A percentile compares a stretch with the other conserved stretches of the same genome.
Conservation (phyloP, 2,113 vertebrate genomes). For the Terrapene triunguis region DNA sequence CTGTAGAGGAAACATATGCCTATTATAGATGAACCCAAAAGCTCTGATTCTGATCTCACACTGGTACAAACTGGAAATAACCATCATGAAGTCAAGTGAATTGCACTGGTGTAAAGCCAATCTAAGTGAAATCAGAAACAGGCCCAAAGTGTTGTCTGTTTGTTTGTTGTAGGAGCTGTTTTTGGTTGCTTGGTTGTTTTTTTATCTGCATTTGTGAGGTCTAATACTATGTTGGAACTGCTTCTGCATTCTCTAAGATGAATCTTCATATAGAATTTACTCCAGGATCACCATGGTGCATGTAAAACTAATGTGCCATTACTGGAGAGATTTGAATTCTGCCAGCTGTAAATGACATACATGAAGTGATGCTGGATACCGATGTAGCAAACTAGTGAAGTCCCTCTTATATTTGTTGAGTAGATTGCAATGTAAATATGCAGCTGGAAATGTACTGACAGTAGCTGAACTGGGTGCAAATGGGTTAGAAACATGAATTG, state of each 20-base stretch:
- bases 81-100: not conserved
- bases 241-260: not conserved
- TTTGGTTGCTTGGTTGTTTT: not conserved
- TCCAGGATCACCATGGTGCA: not conserved
- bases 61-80: not conserved
- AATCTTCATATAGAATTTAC: not conserved
- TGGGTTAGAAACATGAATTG: conserved; percentile 40
- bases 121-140: not conserved
- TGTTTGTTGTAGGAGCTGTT: not conserved
- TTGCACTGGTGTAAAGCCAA: not conserved
- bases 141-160: not conserved
- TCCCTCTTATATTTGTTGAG: conserved; percentile 53
- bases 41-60: not conserved
- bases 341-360: rapidly evolving
- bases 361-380: conserved; percentile 24
- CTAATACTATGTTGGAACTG: not conserved
- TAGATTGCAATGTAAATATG: conserved; percentile 61
- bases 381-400: conserved; percentile 37
- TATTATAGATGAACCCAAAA: not conserved
- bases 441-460: conserved; percentile 59
- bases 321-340: not conserved
- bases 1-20: not conserved
- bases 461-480: conserved; percentile 57
- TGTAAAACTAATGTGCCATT: not conserved
- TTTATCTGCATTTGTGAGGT: not conserved